phyloP scores from a whole-genome alignment of 2,888 invertebrate genomes.

The Rosalia funebris region DNA sequence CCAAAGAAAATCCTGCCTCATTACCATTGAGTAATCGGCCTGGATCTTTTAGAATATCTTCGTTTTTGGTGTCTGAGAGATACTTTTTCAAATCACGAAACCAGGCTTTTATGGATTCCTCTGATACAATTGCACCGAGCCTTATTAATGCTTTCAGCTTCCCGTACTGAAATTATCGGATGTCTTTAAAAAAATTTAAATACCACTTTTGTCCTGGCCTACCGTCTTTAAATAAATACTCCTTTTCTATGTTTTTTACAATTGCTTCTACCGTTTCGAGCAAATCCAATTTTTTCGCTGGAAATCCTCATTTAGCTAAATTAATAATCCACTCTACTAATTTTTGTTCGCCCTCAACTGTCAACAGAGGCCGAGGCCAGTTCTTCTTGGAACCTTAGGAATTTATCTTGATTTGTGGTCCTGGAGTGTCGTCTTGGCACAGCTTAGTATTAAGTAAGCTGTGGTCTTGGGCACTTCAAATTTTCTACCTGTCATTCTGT shows the following conservation, averaged over 20 bases:
- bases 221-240: slow-evolving; percentile 28
- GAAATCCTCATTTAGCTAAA: slow-evolving; percentile 19
- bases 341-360: slow-evolving; percentile 14
- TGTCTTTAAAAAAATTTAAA: slow-evolving; percentile 48
- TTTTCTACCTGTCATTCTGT: slow-evolving; percentile 7
- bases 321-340: slow-evolving; percentile 2
- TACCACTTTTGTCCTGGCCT: slow-evolving; percentile 46
- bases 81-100: background rate
- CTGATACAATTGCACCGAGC: background rate
- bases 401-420: slow-evolving; percentile 13
- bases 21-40: slow-evolving; percentile 10
- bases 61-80: background rate
- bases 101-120: background rate
- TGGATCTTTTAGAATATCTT: slow-evolving; percentile 5
- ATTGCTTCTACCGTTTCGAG: slow-evolving; percentile 49
- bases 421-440: too few species aligned
- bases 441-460: too few species aligned
- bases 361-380: slow-evolving; percentile 14
- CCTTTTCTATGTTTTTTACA: slow-evolving; percentile 23
- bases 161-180: slow-evolving; percentile 22
- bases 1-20: slow-evolving; percentile 7
- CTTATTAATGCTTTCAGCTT: background rate
- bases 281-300: slow-evolving; percentile 33
- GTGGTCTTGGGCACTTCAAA: slow-evolving; percentile 24
- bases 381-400: slow-evolving; percentile 12